Conservation (phyloP, 2,888 invertebrate species). For the Brenthis daphne region DNA sequence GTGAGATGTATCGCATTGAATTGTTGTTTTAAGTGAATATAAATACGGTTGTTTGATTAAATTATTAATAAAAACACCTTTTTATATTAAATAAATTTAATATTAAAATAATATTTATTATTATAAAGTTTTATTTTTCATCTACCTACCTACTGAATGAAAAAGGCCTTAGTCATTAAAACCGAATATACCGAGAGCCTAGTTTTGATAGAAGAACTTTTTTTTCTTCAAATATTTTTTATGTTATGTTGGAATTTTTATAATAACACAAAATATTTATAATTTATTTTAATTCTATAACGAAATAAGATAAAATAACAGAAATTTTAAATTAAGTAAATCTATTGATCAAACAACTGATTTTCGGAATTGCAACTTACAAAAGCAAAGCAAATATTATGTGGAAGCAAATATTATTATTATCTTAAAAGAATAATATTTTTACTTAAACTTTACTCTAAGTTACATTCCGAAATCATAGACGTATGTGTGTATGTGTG, state of each 20-base stretch:
- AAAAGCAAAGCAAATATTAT: neutral
- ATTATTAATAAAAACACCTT: neutral
- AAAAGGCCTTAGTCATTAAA: too few species aligned
- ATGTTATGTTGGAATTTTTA: too few species aligned
- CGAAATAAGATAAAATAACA: neutral
- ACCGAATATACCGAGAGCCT: too few species aligned
- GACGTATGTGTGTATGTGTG: constrained; percentile 15
- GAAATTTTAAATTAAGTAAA: neutral
- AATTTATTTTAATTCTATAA: too few species aligned
- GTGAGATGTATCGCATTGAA: neutral
- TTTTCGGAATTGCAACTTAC: constrained; percentile 23
- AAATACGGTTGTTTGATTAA: constrained; percentile 30
- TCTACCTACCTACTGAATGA: too few species aligned
- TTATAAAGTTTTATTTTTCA: too few species aligned
- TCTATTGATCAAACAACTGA: constrained; percentile 24
- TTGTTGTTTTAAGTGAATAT: constrained; percentile 6
- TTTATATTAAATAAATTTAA: too few species aligned
- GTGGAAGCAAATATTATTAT: neutral
- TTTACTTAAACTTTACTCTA: neutral
- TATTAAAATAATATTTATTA: too few species aligned
- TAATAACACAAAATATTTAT: too few species aligned
- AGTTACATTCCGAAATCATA: constrained; percentile 30
- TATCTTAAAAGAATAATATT: neutral
- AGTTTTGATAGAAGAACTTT: too few species aligned
- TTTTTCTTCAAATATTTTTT: too few species aligned